These are phyloP conservation scores for Ennomos fuscantarius DNA, from an alignment of 2,888 invertebrate species.

Conservation along the genomic window DNA sequence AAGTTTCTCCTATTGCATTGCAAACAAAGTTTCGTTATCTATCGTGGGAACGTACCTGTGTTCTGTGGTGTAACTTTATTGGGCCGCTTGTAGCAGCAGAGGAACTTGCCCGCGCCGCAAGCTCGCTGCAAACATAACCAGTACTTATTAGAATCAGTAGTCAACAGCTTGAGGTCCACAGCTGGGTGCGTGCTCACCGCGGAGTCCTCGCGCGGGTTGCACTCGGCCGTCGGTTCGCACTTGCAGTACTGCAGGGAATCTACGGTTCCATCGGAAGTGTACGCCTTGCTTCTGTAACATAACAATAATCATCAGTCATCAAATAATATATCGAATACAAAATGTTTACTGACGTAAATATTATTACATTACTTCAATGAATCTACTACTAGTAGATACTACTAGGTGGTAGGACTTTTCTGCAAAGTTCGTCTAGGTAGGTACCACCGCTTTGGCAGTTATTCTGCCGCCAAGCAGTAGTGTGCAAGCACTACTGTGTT, in stretches of 20 bases:
- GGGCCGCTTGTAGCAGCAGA: constrained; percentile 86
- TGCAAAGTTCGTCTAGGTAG: too few species aligned
- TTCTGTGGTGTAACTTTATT: constrained; percentile 42
- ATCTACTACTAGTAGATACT: too few species aligned
- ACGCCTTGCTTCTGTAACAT: constrained; percentile 38
- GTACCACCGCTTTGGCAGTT: too few species aligned
- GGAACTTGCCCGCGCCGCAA: constrained; percentile 86
- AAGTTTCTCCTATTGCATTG: too few species aligned
- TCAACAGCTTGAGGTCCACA: neutral
- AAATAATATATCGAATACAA: too few species aligned
- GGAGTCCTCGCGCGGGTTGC: constrained; percentile 55
- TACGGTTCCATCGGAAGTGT: constrained; percentile 57
- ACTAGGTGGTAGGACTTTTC: too few species aligned
- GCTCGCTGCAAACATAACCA: constrained; percentile 79
- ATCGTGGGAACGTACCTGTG: constrained; percentile 50
- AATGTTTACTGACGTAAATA: too few species aligned
- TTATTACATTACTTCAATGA: too few species aligned
- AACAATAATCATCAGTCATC: neutral
- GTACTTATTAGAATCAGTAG: neutral
- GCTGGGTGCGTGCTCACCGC: constrained; percentile 42
- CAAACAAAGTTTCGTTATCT: neutral
- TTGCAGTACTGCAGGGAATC: constrained; percentile 69
- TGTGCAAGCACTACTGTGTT: too few species aligned
- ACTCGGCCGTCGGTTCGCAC: constrained; percentile 61
- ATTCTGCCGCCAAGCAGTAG: too few species aligned